These are phyloP conservation scores for Myotis davidii DNA, from an alignment of 2,113 vertebrate genomes.

Conservation along the genomic window DNA sequence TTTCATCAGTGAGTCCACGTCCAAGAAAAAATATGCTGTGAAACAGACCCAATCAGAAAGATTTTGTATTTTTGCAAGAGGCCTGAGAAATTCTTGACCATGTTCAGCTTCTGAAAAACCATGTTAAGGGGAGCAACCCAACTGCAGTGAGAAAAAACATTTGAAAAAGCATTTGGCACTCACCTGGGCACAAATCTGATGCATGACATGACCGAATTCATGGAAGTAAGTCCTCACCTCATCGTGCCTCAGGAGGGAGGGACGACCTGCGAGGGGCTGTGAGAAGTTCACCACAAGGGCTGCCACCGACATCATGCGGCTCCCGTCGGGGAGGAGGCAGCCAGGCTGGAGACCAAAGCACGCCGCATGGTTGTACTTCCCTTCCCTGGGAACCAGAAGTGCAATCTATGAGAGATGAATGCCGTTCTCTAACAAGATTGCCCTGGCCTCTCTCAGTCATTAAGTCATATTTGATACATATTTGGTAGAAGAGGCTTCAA, in stretches of 20 bases:
- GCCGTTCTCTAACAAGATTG: background rate
- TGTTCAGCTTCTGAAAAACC: background rate
- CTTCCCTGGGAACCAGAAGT: slow-evolving; percentile 87
- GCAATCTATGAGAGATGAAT: background rate
- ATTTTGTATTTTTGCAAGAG: background rate
- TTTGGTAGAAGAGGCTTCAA: background rate
- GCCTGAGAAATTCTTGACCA: background rate
- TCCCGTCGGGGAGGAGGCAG: slow-evolving; percentile 91
- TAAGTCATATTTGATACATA: background rate
- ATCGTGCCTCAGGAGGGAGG: slow-evolving; percentile 85
- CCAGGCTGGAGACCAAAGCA: slow-evolving; percentile 95
- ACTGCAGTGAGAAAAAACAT: background rate
- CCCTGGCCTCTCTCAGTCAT: background rate
- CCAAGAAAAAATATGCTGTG: background rate
- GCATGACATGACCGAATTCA: slow-evolving; percentile 90
- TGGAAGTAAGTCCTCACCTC: slow-evolving; percentile 90
- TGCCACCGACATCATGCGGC: slow-evolving; percentile 91
- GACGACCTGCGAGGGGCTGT: slow-evolving; percentile 76
- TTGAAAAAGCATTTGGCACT: slow-evolving; percentile 37
- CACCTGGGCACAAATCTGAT: slow-evolving; percentile 90
- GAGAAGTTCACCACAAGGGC: slow-evolving; percentile 88
- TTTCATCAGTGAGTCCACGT: background rate
- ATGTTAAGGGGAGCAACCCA: background rate
- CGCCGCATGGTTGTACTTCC: slow-evolving; percentile 94
- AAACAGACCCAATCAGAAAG: background rate